A percentile compares a stretch with the other conserved stretches of the same genome.
phyloP scores from a whole-genome alignment of 2,113 vertebrate species.

The Trogon surrucura region DNA sequence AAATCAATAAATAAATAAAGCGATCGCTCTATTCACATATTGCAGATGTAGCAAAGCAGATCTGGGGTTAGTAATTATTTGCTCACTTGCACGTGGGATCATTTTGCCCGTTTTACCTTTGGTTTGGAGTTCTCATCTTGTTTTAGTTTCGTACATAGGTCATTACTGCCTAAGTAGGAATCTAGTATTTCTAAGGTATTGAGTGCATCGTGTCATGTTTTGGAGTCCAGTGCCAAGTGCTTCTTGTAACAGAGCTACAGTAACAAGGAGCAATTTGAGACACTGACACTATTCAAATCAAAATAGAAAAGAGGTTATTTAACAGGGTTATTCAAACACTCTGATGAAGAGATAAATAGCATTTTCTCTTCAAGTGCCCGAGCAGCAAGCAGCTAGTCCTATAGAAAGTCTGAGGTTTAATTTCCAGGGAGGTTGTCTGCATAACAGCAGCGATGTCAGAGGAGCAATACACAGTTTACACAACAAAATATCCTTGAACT shows the following conservation, averaged over 20 bases:
- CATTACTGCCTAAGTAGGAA: background rate
- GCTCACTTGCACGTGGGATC: background rate
- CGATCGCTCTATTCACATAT: background rate
- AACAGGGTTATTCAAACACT: background rate
- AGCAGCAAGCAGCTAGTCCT: background rate
- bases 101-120: background rate
- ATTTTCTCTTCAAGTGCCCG: background rate
- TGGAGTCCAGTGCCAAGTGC: background rate
- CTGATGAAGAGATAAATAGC: background rate
- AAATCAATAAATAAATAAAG: background rate
- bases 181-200: background rate
- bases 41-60: background rate
- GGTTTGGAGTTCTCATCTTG: background rate
- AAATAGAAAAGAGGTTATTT: background rate
- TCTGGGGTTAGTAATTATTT: background rate
- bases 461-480: background rate
- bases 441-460: background rate
- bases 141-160: background rate
- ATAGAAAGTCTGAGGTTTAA: background rate
- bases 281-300: background rate
- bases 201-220: background rate
- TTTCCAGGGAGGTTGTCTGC: background rate
- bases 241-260: background rate
- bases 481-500: slow-evolving; percentile 31
- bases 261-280: background rate